Base-by-base conservation (phyloP, 2,113 vertebrate genomes). In the Polypterus senegalus region DNA sequence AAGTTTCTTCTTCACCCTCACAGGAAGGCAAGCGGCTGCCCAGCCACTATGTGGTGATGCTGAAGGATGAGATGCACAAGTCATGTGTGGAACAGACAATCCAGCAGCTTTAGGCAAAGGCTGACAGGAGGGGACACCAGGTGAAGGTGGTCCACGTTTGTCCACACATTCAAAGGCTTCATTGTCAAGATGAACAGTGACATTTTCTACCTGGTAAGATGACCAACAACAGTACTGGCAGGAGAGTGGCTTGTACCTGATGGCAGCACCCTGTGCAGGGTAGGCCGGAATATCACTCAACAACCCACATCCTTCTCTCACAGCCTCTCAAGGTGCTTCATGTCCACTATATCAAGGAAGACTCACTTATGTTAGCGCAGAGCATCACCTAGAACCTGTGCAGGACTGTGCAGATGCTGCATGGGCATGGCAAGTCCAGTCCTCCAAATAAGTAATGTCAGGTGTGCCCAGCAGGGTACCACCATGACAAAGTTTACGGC, bases 381-480 rank as follows among this genome's bases (percentile, higher is more conserved):
- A 88, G 81, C 56, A 65, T 84, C 65, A 90, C 90, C 3, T 96
- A 91, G 92, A 97, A 94, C 71, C 74, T 94, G 61, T 83, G 84
- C 71, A 79, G 86, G 68, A 83, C 94, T 4, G 10, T 84, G 55
- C 74, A 67, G 0, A 66, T 4, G 0, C 63, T 68, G 49, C 65
- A 73, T 7, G 53, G 70, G 48, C 68, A 66, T 0, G 75, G 71
- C 1, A 43, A 80, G n/a, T 87, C 88, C 69, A 73, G n/a, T 1
- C 84, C 87, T n/a, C 85, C 81, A 51, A 90, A 92, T 92, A 78
- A 89, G 90, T 7, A 0, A 27, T 45, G 4, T 49, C 27, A 27
- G 27, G 51, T 52, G 7, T 8, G 3, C 51, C 7, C 4, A 10
- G 51, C 3, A 52, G 7, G 10, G 7, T 8, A 10, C 7, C 4